A percentile compares a stretch with the other conserved stretches of the same genome.
phyloP scores from a whole-genome alignment of 2,888 invertebrate species.

The Lasioglossum malachurum region DNA sequence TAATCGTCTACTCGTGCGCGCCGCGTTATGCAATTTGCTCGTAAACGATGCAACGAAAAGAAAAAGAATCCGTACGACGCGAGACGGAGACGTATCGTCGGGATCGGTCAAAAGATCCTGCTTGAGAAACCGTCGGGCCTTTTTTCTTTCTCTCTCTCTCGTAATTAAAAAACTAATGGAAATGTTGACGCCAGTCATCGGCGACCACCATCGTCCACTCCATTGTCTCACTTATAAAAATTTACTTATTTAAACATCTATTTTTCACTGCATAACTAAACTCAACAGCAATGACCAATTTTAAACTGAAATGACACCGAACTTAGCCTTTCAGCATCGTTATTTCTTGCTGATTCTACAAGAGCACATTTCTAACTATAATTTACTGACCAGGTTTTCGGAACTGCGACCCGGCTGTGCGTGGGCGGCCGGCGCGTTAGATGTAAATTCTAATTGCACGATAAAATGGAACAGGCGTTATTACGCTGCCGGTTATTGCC shows the following conservation, averaged over 20 bases:
- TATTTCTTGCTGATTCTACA: too few species aligned
- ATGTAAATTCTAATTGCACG: not conserved
- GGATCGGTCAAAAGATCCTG: not conserved
- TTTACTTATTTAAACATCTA: too few species aligned
- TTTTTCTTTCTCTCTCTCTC: not conserved
- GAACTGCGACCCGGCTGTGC: too few species aligned
- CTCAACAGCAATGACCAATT: too few species aligned
- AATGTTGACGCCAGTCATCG: not conserved
- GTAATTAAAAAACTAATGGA: not conserved
- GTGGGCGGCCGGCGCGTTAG: not conserved
- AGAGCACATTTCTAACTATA: too few species aligned
- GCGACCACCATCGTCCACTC: not conserved
- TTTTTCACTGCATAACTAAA: too few species aligned
- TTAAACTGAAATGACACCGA: too few species aligned
- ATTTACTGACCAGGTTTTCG: not conserved
- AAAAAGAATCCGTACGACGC: not conserved
- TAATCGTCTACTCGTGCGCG: slow-evolving; percentile 58
- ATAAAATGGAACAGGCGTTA: not conserved
- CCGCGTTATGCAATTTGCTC: slow-evolving; percentile 62
- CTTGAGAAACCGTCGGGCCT: not conserved
- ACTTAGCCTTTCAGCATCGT: too few species aligned
- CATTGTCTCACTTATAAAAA: too few species aligned
- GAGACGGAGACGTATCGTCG: not conserved
- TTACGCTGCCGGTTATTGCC: not conserved
- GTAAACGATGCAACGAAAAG: not conserved